Percentiles rank a stretch among this genome's conserved stretches.
These are phyloP conservation scores for Seriola rivoliana DNA, from an alignment of 2,113 vertebrate genomes.

Conservation along the genomic window DNA sequence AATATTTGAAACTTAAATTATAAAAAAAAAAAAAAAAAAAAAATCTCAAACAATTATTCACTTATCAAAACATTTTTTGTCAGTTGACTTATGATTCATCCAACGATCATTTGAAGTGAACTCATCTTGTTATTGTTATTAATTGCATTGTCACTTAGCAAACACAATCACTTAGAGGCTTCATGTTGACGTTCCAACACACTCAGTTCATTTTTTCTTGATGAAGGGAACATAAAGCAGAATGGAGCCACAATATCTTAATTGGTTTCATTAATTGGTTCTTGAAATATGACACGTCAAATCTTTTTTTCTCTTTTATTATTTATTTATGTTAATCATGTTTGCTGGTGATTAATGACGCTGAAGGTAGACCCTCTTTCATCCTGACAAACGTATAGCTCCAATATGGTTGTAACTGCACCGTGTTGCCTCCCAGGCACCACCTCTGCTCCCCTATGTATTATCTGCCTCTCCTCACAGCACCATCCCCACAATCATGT, in stretches of 20 bases:
- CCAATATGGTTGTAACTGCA: conserved; percentile 31
- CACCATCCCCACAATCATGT: not conserved
- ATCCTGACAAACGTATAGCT: conserved; percentile 39
- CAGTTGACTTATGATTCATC: not conserved
- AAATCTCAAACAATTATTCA: no score
- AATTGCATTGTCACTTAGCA: not conserved
- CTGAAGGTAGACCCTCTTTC: conserved; percentile 33
- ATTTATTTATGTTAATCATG: conserved; percentile 36
- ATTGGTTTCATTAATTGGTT: conserved; percentile 26
- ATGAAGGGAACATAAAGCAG: not conserved
- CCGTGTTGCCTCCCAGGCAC: conserved; percentile 26
- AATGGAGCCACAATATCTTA: not conserved
- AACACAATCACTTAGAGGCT: not conserved
- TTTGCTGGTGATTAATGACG: conserved; percentile 52
- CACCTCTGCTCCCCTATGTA: not conserved
- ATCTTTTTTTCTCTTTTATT: not conserved
- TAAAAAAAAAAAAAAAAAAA: no score
- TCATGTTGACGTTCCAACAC: not conserved
- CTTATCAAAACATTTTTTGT: no score
- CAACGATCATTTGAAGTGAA: no score
- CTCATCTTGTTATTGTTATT: not conserved
- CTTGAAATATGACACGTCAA: not conserved
- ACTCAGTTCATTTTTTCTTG: not conserved
- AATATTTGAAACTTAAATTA: no score
- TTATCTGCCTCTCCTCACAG: not conserved